Evolutionary conservation across 1,140 invertebrate genomes (phyloP), one percentile per base, ranked within the genome.

Genomic region (Aporrectodea caliginosa): DNA sequence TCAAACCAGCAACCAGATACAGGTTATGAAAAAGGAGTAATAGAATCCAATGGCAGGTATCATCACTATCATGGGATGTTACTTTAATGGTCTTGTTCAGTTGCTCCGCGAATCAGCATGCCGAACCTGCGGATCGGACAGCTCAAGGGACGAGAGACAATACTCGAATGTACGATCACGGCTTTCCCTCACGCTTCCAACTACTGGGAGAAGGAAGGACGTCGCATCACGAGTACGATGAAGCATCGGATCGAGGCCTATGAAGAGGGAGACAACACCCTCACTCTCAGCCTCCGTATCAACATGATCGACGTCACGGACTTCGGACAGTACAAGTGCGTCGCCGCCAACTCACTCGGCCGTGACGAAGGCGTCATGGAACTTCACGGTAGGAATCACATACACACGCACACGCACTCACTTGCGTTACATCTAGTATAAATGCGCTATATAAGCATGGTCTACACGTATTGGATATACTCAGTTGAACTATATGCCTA

Each of bases 271-370:
- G 92, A 92, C 32, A 95, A 95, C 89, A 94, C 93, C 84, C 92
- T 94, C 68, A 92, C 92, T 81, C 94, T 96, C 92, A 92, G 91
- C 90, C 90, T 97, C 78, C 90, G 92, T 71, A 95, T 97, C 83
- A 90, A 92, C 82, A 91, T 92, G 84, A 94, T 96, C 87, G 91
- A 92, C 2, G 88, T 91, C 80, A 90, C 91, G 29, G 95, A 97
- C 88, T 93, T 94, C 83, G 94, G 95, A 30, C 93, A 93, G 75
- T 97, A 96, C 90, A 94, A 93, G 86, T 96, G 95, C 86, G 92
- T 96, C 76, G 94, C 94, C 76, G 95, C 94, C 80, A 97, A 96
- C 87, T 94, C 93, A 14, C 89, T 96, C 58, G 95, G 95, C 76
- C 92, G 91, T 85, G 94, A 94, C 58, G 94, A 94, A 87, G 93